Conservation (phyloP, 2,888 invertebrate species). For the Neoitamus cyanurus region DNA sequence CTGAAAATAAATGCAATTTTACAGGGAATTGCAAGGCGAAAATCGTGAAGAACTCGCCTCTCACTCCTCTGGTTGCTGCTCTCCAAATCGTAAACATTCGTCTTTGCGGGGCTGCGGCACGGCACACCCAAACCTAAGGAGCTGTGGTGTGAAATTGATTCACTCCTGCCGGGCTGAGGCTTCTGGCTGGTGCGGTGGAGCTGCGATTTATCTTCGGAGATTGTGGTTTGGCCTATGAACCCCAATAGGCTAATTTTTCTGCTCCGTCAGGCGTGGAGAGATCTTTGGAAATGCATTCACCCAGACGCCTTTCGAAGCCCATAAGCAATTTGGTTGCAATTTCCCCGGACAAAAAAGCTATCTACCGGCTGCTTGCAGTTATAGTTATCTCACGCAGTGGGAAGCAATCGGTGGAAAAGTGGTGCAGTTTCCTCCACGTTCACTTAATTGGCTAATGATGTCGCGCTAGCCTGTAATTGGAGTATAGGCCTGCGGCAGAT, state of each 20-base stretch:
- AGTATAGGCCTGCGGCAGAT: not conserved
- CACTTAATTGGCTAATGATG: conserved; percentile 24
- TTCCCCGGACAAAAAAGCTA: not conserved
- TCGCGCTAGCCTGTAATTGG: not conserved
- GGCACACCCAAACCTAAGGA: not conserved
- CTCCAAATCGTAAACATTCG: not conserved
- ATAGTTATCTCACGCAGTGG: not conserved
- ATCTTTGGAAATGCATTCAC: not conserved
- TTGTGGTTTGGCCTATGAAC: not conserved
- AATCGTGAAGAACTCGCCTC: not conserved
- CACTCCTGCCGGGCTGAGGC: not conserved
- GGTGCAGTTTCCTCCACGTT: not conserved
- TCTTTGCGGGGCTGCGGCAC: too few relatives aligned
- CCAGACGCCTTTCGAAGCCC: not conserved
- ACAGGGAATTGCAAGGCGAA: not conserved
- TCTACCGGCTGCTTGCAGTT: not conserved
- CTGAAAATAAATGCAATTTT: conserved; percentile 2
- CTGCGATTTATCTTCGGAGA: not conserved
- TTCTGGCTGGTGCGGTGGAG: not conserved
- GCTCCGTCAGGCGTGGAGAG: not conserved
- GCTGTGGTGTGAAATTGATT: conserved; percentile 7
- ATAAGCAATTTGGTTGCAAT: not conserved
- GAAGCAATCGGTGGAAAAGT: not conserved
- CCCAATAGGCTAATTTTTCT: not conserved
- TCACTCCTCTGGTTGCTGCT: not conserved